phyloP scores from a whole-genome alignment of 2,888 invertebrate genomes.

The Callosobruchus maculatus region DNA sequence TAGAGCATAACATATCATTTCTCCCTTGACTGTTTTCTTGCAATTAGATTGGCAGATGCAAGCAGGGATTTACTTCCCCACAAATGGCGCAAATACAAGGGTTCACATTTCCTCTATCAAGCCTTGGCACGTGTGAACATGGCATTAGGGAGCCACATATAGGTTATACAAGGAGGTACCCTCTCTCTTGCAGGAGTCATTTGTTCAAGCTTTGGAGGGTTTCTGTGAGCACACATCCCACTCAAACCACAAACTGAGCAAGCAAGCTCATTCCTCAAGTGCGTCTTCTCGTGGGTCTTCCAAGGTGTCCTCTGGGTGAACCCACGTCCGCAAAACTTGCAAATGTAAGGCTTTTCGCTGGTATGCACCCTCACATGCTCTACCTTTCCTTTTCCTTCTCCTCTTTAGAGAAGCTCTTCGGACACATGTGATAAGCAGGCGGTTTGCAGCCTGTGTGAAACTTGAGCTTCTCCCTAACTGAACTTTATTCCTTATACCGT shows the following conservation, averaged over 20 bases:
- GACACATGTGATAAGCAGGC: slow-evolving; percentile 37
- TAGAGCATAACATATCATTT: slow-evolving; percentile 10
- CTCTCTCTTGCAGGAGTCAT: background rate
- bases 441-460: slow-evolving; percentile 52
- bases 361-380: slow-evolving; percentile 36
- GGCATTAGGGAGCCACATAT: slow-evolving; percentile 8
- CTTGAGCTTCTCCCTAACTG: too few relatives aligned
- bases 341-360: slow-evolving; percentile 44
- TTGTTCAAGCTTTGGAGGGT: slow-evolving; percentile 1
- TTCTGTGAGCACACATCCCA: background rate
- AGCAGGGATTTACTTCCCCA: slow-evolving; percentile 11
- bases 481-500: background rate
- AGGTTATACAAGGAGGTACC: slow-evolving; percentile 8
- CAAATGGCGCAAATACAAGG: slow-evolving; percentile 11
- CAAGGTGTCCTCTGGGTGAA: slow-evolving; percentile 57
- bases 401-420: slow-evolving; percentile 53
- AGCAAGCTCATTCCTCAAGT: slow-evolving; percentile 58
- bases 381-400: slow-evolving; percentile 49
- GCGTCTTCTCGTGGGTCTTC: slow-evolving; percentile 59
- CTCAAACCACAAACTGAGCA: slow-evolving; percentile 35
- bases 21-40: slow-evolving; percentile 1
- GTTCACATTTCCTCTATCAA: too few relatives aligned
- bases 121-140: slow-evolving; percentile 10
- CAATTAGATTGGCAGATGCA: slow-evolving; percentile 5
- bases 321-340: slow-evolving; percentile 38